phyloP scores from a whole-genome alignment of 2,888 invertebrate genomes.

The Nycteola revayana region DNA sequence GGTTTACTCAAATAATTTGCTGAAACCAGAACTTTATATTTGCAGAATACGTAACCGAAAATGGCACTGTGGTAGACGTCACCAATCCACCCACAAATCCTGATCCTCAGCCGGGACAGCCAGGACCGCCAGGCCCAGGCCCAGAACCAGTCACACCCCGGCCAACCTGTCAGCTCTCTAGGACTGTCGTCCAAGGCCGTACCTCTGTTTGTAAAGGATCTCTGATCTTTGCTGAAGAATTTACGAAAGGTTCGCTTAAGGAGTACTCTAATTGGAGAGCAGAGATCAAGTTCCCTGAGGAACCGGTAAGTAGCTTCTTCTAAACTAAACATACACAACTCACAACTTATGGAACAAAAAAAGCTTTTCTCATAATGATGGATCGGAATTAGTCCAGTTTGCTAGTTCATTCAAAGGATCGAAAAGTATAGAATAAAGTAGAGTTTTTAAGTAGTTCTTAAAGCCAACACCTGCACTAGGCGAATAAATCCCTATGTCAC shows the following conservation, averaged over 20 bases:
- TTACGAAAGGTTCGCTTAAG: constrained; percentile 53
- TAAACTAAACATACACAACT: too few species aligned
- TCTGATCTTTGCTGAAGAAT: constrained; percentile 84
- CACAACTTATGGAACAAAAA: too few species aligned
- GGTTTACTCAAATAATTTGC: too few species aligned
- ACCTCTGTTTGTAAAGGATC: constrained; percentile 70
- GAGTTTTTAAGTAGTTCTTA: too few species aligned
- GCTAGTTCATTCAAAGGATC: too few species aligned
- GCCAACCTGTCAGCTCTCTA: constrained; percentile 41
- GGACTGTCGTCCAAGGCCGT: constrained; percentile 47
- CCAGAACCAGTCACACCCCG: constrained; percentile 12
- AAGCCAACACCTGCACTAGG: too few species aligned
- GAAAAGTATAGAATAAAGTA: too few species aligned
- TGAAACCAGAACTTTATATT: too few species aligned
- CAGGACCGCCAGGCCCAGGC: not conserved
- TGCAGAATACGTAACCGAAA: constrained; percentile 62
- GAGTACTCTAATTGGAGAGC: constrained; percentile 70
- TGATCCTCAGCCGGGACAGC: constrained; percentile 5
- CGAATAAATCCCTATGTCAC: too few species aligned
- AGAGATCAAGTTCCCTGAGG: constrained; percentile 79
- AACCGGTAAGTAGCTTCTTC: constrained; percentile 76
- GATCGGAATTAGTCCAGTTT: too few species aligned
- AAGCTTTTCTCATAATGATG: too few species aligned
- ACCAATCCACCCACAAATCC: constrained; percentile 13
- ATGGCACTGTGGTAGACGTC: constrained; percentile 45